A percentile compares a stretch with the other conserved stretches of the same genome.
phyloP scores from a whole-genome alignment of 2,113 vertebrate species.

The Cyanoramphus novaezelandiae region DNA sequence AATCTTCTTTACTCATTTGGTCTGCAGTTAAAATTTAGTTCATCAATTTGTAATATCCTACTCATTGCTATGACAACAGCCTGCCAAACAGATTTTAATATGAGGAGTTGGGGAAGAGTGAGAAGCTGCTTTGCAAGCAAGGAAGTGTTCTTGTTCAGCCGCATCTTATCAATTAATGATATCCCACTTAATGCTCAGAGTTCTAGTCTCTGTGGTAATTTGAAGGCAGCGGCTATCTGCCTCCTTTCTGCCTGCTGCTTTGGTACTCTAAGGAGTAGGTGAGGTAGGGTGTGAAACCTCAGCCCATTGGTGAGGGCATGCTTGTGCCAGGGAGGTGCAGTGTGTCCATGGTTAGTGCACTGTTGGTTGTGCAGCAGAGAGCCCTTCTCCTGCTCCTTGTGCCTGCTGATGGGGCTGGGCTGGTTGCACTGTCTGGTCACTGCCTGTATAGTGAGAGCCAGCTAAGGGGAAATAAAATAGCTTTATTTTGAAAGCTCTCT shows the following conservation, averaged over 20 bases:
- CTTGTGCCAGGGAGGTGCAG: rapidly evolving
- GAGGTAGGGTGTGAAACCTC: neutral
- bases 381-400: neutral
- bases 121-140: neutral
- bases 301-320: rapidly evolving
- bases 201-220: neutral
- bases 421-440: neutral
- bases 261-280: neutral
- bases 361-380: rapidly evolving
- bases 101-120: neutral
- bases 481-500: neutral
- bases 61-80: conserved; percentile 20
- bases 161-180: neutral
- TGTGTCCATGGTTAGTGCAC: neutral
- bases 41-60: neutral
- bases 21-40: conserved; percentile 8
- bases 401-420: neutral
- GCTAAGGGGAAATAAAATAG: neutral
- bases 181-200: neutral
- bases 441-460: neutral
- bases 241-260: neutral
- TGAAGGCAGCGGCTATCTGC: neutral
- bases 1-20: neutral
- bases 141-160: neutral
- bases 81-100: neutral